Evolutionary conservation across 2,113 vertebrate genomes (phyloP).

Genomic region (Cavia aperea): DNA sequence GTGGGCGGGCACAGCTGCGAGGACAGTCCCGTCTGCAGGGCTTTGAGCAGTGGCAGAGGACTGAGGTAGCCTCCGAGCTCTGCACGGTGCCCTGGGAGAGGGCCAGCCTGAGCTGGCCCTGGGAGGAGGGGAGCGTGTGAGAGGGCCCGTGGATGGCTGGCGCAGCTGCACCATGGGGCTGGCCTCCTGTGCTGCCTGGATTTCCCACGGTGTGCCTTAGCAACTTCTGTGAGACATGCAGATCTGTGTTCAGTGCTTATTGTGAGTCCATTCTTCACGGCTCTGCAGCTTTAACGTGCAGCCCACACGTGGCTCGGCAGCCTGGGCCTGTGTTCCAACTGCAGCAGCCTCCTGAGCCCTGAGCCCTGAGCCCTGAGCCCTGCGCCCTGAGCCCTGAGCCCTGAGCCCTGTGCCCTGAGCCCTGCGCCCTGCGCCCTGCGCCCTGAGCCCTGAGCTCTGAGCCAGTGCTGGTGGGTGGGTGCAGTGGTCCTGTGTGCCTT

Average conservation of each 20-base stretch:
- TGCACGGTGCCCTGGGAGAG: neutral
- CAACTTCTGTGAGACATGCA: neutral
- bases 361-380: neutral
- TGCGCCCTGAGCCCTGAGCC: neutral
- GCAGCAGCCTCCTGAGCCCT: neutral
- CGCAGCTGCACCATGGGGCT: neutral
- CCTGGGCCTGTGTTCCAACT: accelerated
- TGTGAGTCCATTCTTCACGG: neutral
- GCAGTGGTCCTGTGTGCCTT: accelerated
- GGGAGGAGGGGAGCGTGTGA: neutral
- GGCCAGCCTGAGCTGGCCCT: neutral
- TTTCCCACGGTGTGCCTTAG: accelerated
- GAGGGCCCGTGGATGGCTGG: neutral
- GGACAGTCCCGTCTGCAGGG: neutral
- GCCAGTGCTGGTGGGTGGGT: neutral
- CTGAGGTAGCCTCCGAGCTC: neutral
- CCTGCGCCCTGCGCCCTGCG: neutral
- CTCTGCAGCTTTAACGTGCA: accelerated
- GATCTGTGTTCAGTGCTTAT: neutral
- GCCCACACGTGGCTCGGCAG: no score
- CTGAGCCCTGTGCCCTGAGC: neutral
- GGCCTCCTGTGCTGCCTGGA: neutral
- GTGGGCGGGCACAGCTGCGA: neutral
- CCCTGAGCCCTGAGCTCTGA: neutral
- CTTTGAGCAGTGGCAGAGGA: neutral